Conservation (phyloP, 2,797 vertebrate species). For the Myoxocephalus aenaeus region DNA sequence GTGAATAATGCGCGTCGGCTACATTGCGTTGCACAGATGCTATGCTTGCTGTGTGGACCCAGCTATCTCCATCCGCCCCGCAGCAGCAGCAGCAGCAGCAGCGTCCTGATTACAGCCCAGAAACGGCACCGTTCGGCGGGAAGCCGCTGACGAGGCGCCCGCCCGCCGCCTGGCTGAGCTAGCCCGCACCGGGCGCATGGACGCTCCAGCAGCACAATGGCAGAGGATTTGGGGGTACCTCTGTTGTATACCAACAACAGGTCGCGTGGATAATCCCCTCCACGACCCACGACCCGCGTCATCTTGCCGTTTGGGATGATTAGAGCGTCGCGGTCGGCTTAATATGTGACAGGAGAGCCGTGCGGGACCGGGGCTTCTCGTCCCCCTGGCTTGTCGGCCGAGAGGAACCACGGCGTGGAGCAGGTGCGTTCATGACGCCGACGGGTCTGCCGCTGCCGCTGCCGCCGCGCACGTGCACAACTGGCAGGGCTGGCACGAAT, state of each 20-base stretch:
- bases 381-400: conserved; percentile 57
- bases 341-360: conserved; percentile 65
- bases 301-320: conserved; percentile 57
- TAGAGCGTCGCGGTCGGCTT: conserved; percentile 60
- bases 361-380: conserved; percentile 56
- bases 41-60: conserved; percentile 52
- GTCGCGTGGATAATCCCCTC: conserved; percentile 74
- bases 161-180: conserved; percentile 38
- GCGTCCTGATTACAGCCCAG: conserved; percentile 11
- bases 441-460: too few relatives aligned
- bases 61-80: conserved; percentile 41
- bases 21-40: conserved; percentile 58
- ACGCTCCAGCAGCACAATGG: conserved; percentile 70
- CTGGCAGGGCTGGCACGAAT: conserved; percentile 15
- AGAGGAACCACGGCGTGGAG: conserved; percentile 62
- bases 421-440: conserved; percentile 69
- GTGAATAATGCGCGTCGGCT: conserved; percentile 59
- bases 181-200: conserved; percentile 58
- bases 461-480: background rate
- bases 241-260: conserved; percentile 73
- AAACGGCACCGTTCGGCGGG: conserved; percentile 13
- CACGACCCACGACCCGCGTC: conserved; percentile 28
- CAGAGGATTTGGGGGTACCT: conserved; percentile 70
- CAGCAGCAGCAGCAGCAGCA: conserved; percentile 21
- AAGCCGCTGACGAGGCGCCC: conserved; percentile 61